Base-by-base conservation (phyloP, 2,113 vertebrate species). In the Dryoscopus gambensis region DNA sequence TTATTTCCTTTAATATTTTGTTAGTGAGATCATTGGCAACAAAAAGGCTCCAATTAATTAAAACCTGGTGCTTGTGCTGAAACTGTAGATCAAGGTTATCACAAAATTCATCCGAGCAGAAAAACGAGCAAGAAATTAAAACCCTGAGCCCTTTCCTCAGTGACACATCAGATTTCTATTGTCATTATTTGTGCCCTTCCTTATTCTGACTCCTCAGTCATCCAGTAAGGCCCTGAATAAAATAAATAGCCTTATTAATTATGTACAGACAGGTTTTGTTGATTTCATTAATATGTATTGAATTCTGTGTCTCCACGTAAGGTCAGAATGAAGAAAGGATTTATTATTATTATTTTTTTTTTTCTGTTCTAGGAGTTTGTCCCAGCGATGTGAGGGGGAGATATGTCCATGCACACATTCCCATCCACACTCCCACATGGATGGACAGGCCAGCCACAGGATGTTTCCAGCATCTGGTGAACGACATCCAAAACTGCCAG, bases 221-320 rank as follows among this genome's bases (percentile, higher is more conserved):
- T 30, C 42, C 69, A 46, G 31, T 20, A 67, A 63, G 44, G 39
- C 67, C 57, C 47, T n/a, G 53, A 85, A 76, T 73, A 83, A 91
- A 93, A 87, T 8, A 84, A 84, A 89, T 76, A 68, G 87, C 44
- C 44, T 68, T 69, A 79, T 94, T 89, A 89, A 91, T 87, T 88
- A 90, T 62, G 67, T 49, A 83, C 82, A 68, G 77, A 62, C n/a
- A 49, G 46, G 39, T 91, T 79, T 79, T 75, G 68, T 80, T 88
- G 55, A 87, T 84, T 83, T 83, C 83, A 90, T 92, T 80, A 90
- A 40, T 82, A 79, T 42, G 63, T 46, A 71, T 62, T 73, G 67
- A 84, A 74, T 59, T 77, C 64, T 37, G 47, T 37, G 44, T 60
- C 75, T 80, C 81, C 71, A 59, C 15, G 2, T 23, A n/a, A 85